Evolutionary conservation across 2,113 vertebrate species (phyloP), one percentile per base, ranked within the genome.

Genomic region (Felis catus): DNA sequence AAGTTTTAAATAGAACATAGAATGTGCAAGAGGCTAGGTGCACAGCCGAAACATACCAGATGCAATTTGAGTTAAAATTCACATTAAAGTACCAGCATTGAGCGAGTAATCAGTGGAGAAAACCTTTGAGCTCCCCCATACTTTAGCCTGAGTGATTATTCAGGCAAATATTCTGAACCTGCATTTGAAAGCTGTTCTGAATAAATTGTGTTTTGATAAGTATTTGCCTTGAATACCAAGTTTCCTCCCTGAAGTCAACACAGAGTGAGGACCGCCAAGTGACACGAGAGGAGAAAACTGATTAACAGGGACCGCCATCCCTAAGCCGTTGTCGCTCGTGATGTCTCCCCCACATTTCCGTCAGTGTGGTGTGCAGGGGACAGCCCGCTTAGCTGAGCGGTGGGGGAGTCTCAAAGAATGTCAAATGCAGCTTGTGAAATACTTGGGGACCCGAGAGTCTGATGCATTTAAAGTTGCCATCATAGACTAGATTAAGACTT

Each of bases 141-240:
- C 96, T 94, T 95, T 71, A 97, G 78, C 68, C 86, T 58, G 31
- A 93, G 90, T 80, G 94, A 95, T 96, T 92, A 96, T 87, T 91
- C 73, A 93, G 96, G 94, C 94, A 98, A 95, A 97, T 95, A 96
- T 96, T 94, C 95, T 87, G 84, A 95, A 91, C 94, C 45, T 79
- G 90, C 89, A 39, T 95, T 84, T 94, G 95, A 96, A 98, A 98
- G 82, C 81, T 70, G 63, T 55, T 95, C 92, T 81, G 96, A 97
- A 97, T 98, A 98, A 98, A 98, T 97, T 96, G 84, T 89, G 73
- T 91, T 96, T 89, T 91, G 95, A 93, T 93, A 96, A 92, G 87
- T 79, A 87, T 98, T 98, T 94, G 96, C 81, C 96, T 95, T 95
- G 97, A 97, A 97, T 98, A 96, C 95, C 92, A 97, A 98, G 97